phyloP scores from a whole-genome alignment of 2,888 invertebrate species.

The Cataglyphis altisquamis region DNA sequence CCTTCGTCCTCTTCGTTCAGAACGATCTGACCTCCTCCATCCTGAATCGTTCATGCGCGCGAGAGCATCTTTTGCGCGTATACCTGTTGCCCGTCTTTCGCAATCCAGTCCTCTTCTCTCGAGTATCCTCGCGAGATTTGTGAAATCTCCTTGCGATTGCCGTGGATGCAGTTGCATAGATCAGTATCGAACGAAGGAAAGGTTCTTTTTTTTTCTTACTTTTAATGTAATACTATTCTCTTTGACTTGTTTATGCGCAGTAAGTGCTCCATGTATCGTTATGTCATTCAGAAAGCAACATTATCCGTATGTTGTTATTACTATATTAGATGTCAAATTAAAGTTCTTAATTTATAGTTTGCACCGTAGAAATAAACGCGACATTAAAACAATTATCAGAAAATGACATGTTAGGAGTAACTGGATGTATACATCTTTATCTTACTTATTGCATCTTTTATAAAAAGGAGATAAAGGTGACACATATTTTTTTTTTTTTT shows the following conservation, averaged over 20 bases:
- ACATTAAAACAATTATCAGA: neutral
- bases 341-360: constrained; percentile 25
- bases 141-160: constrained; percentile 6
- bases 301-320: constrained; percentile 24
- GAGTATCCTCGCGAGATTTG: constrained; percentile 30
- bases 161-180: constrained; percentile 35
- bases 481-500: neutral
- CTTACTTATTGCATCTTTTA: neutral
- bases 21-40: constrained; percentile 61
- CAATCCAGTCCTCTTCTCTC: constrained; percentile 65
- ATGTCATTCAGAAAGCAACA: constrained; percentile 19
- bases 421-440: neutral
- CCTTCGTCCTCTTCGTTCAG: constrained; percentile 60
- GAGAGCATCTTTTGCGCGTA: constrained; percentile 52
- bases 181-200: neutral
- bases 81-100: constrained; percentile 70
- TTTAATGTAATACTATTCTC: neutral
- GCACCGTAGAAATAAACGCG: neutral
- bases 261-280: constrained; percentile 20
- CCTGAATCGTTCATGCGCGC: constrained; percentile 70
- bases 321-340: neutral
- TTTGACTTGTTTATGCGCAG: neutral
- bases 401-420: neutral
- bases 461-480: neutral
- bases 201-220: neutral